A percentile compares a stretch with the other conserved stretches of the same genome.
These are phyloP conservation scores for Cyprinodon variegatus DNA, from an alignment of 2,113 vertebrate species.

Conservation along the genomic window DNA sequence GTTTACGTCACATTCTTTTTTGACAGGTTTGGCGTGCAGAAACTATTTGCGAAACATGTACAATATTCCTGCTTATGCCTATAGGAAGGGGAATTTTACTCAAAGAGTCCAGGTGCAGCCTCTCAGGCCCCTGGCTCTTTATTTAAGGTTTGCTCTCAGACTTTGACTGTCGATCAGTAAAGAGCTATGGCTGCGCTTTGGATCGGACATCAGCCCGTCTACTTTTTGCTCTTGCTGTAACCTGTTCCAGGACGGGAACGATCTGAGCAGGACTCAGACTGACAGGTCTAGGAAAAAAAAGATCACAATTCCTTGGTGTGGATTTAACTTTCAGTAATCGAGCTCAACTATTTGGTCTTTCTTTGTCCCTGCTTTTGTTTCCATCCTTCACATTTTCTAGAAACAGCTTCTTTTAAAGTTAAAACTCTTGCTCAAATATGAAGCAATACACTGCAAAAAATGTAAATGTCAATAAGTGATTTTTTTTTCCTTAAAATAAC, in stretches of 20 bases:
- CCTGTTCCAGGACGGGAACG: neutral
- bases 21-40: constrained; percentile 28
- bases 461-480: too few relatives aligned
- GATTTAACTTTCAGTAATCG: constrained; percentile 30
- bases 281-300: constrained; percentile 11
- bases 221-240: neutral
- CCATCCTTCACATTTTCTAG: constrained; percentile 16
- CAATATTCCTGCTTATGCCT: neutral
- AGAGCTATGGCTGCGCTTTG: constrained; percentile 1
- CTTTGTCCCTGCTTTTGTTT: constrained; percentile 6
- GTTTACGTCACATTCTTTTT: constrained; percentile 32
- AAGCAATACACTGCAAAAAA: neutral
- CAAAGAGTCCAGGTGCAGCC: constrained; percentile 13
- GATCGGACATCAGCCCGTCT: constrained; percentile 9
- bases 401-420: neutral
- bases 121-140: constrained; percentile 28
- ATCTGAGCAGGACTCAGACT: constrained; percentile 7
- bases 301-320: constrained; percentile 3
- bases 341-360: constrained; percentile 14
- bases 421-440: neutral
- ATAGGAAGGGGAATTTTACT: constrained; percentile 41
- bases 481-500: too few relatives aligned
- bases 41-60: constrained; percentile 24
- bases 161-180: neutral
- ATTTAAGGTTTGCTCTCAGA: constrained; percentile 71